These are phyloP conservation scores for Lordiphosa andalusiaca DNA, from an alignment of 2,888 invertebrate genomes.

Conservation along the genomic window DNA sequence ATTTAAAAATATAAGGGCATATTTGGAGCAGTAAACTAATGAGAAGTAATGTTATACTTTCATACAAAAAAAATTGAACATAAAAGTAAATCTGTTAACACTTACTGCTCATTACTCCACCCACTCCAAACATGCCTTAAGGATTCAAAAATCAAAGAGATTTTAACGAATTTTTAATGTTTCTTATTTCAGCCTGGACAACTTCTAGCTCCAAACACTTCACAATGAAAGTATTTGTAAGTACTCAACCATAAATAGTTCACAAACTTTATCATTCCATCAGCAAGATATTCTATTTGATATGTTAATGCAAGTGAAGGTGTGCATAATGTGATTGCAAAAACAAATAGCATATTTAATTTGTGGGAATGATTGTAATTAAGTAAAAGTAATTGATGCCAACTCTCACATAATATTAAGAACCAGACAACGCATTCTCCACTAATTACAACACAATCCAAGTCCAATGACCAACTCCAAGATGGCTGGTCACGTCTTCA, in stretches of 20 bases:
- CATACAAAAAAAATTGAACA: too few relatives aligned
- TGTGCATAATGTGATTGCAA: conserved; percentile 39
- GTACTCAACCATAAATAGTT: conserved; percentile 68
- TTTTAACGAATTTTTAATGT: conserved; percentile 21
- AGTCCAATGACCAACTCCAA: conserved; percentile 35
- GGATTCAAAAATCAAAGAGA: too few relatives aligned
- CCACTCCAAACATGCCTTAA: too few relatives aligned
- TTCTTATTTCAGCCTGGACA: conserved; percentile 62
- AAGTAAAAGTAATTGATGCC: conserved; percentile 8
- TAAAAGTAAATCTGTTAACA: too few relatives aligned
- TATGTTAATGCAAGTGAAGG: conserved; percentile 26
- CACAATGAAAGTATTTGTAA: conserved; percentile 83
- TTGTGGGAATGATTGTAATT: conserved; percentile 14
- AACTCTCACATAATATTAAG: conserved; percentile 22
- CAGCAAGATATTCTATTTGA: conserved; percentile 5
- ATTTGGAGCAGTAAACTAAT: too few relatives aligned
- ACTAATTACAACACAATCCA: conserved; percentile 32
- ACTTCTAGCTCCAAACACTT: conserved; percentile 44
- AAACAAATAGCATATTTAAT: conserved; percentile 4
- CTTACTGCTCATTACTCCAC: too few relatives aligned
- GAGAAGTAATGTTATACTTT: too few relatives aligned
- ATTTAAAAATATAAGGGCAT: too few relatives aligned
- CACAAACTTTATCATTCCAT: conserved; percentile 7
- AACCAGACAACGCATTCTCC: not conserved
- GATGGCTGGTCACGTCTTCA: conserved; percentile 28